Conservation (phyloP, 2,888 invertebrate genomes). For the Beris chalybata region DNA sequence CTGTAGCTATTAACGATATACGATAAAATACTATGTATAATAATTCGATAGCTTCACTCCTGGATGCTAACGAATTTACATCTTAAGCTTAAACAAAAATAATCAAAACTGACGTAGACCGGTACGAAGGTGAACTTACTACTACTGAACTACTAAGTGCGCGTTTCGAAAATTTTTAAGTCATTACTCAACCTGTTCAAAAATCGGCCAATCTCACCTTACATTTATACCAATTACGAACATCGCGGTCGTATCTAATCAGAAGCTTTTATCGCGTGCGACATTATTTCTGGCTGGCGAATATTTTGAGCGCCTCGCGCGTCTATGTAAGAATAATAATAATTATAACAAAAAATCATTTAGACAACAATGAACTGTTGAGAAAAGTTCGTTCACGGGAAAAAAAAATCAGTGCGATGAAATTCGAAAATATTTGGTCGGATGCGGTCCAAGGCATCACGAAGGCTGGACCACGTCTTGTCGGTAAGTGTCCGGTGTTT, state of each 20-base stretch:
- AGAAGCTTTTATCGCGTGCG: constrained; percentile 21
- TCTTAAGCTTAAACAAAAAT: no score
- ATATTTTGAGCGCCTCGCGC: background rate
- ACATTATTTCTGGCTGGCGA: constrained; percentile 3
- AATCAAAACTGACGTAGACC: no score
- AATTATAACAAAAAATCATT: background rate
- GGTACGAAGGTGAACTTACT: background rate
- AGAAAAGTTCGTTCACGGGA: constrained; percentile 13
- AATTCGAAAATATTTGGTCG: constrained; percentile 24
- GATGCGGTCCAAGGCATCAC: constrained; percentile 15
- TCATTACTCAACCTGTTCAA: constrained; percentile 15
- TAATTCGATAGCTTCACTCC: no score
- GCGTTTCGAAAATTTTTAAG: constrained; percentile 1
- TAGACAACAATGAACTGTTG: constrained; percentile 19
- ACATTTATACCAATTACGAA: constrained; percentile 6
- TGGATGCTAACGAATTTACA: no score
- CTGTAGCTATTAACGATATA: no score
- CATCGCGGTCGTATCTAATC: constrained; percentile 24
- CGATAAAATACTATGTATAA: no score
- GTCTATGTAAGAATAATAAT: background rate
- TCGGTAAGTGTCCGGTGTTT: constrained; percentile 5
- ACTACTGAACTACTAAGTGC: background rate
- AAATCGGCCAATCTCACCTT: background rate
- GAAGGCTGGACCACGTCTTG: constrained; percentile 12
- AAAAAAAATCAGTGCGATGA: constrained; percentile 7